Evolutionary conservation across 2,888 invertebrate genomes (phyloP).

Genomic region (Arrhopalites spinosus): DNA sequence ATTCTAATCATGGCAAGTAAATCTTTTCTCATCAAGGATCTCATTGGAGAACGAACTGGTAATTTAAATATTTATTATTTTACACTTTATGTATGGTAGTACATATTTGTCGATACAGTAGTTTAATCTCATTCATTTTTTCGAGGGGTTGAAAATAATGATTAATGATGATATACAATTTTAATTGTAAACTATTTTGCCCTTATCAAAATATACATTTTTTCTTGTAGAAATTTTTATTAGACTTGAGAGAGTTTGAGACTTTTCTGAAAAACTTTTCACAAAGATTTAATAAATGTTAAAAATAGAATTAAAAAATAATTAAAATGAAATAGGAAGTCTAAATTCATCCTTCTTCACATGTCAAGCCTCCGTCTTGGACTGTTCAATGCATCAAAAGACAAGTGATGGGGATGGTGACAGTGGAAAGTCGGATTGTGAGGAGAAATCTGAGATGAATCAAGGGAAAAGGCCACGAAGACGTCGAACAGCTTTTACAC

Average conservation of each 20-base stretch:
- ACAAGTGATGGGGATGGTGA: slow-evolving; percentile 58
- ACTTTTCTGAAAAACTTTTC: background rate
- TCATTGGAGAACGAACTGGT: slow-evolving; percentile 73
- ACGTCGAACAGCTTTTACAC: slow-evolving; percentile 82
- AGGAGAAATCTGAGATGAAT: slow-evolving; percentile 51
- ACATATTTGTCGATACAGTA: background rate
- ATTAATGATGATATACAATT: too few relatives aligned
- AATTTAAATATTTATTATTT: too few relatives aligned
- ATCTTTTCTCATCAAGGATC: slow-evolving; percentile 82
- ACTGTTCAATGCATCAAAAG: slow-evolving; percentile 16
- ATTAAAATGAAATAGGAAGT: background rate
- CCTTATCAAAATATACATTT: too few relatives aligned
- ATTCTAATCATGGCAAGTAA: slow-evolving; percentile 60
- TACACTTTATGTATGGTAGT: too few relatives aligned
- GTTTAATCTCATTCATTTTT: background rate
- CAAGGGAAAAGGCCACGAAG: slow-evolving; percentile 73
- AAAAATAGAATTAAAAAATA: background rate
- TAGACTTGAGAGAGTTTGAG: background rate
- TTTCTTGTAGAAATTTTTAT: too few relatives aligned
- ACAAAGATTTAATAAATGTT: background rate
- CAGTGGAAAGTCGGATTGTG: slow-evolving; percentile 63
- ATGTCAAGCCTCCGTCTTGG: slow-evolving; percentile 17
- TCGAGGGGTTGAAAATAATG: too few relatives aligned
- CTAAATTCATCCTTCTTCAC: slow-evolving; percentile 22
- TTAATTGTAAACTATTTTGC: too few relatives aligned